Evolutionary conservation across 2,797 vertebrate genomes (phyloP).

Genomic region (Neosilurus mollespiculum): DNA sequence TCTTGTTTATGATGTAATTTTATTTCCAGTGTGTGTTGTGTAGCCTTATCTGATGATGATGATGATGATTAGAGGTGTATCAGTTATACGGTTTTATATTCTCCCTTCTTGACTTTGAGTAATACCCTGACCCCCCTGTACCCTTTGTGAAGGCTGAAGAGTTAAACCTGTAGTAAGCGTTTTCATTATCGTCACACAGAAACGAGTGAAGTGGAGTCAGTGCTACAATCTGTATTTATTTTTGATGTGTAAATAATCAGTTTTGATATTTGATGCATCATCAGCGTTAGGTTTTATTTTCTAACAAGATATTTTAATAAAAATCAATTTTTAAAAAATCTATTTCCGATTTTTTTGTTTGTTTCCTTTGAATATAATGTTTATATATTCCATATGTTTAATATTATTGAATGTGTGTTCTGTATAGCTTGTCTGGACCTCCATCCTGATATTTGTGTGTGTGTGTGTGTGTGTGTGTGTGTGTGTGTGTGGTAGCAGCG

Average conservation of each 20-base stretch:
- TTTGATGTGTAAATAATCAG: conserved; percentile 47
- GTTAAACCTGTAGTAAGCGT: background rate
- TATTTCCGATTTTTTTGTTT: background rate
- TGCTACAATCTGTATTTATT: conserved; percentile 27
- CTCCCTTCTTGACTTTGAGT: background rate
- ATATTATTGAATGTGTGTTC: background rate
- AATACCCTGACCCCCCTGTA: background rate
- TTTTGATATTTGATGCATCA: conserved; percentile 44
- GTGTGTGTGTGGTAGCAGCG: conserved; percentile 35
- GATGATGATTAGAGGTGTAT: background rate
- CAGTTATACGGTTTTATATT: background rate
- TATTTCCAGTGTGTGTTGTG: background rate
- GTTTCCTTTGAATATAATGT: background rate
- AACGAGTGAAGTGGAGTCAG: background rate
- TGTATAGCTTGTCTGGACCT: background rate
- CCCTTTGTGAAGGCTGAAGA: background rate
- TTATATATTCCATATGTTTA: background rate
- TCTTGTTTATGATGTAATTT: background rate
- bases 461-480: conserved; percentile 26
- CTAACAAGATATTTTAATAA: conserved; percentile 50
- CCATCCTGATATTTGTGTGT: background rate
- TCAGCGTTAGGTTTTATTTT: conserved; percentile 45
- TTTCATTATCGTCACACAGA: background rate
- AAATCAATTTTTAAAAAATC: conserved; percentile 26
- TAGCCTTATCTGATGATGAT: too few relatives aligned